Base-by-base conservation (phyloP, 2,113 vertebrate species). In the Columba janthina region DNA sequence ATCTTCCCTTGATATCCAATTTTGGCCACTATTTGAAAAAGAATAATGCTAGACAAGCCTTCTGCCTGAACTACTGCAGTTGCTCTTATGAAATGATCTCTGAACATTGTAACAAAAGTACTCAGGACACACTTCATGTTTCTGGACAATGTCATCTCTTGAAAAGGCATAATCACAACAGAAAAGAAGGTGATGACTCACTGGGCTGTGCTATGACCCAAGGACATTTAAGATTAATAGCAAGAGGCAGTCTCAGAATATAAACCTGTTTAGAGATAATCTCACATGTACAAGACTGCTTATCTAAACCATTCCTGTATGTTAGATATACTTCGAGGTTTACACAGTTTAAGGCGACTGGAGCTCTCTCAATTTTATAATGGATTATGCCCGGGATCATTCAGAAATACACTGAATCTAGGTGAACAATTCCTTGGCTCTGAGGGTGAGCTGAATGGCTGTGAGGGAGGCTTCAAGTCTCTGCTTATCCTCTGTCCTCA, bases 281-380 rank as follows among this genome's bases (percentile, higher is more conserved):
- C 92, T 94, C 85, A 84, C 56, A 74, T 42, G 64, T 92, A 96
- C 72, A 94, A 86, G 51, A 77, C 75, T 84, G 65, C 90, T 96
- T 88, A 86, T 81, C 83, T 81, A 80, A 96, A 86, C 75, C 38
- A 40, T 83, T 95, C 64, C 85, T 93, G 46, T 56, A 22, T 26
- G 21, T 69, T 95, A 86, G 82, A 93, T 90, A 72, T 85, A 96
- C 76, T 88, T 70, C 83, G 50, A 36, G 64, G n/a, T 94, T 97
- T 93, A 91, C 74, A 77, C 75, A 62, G 54, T 96, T 85, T 88
- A 93, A 94, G 64, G 60, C 86, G 83, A 77, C 75, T 89, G 74
- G 58, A 1, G 1, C 9, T 4, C n/a, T 83, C 74, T 90, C 71
- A 38, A 11, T 90, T 93, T 84, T 74, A 36, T 75, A 86, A 72